Conservation (phyloP, 2,797 vertebrate species). For the Chaunax sp. region DNA sequence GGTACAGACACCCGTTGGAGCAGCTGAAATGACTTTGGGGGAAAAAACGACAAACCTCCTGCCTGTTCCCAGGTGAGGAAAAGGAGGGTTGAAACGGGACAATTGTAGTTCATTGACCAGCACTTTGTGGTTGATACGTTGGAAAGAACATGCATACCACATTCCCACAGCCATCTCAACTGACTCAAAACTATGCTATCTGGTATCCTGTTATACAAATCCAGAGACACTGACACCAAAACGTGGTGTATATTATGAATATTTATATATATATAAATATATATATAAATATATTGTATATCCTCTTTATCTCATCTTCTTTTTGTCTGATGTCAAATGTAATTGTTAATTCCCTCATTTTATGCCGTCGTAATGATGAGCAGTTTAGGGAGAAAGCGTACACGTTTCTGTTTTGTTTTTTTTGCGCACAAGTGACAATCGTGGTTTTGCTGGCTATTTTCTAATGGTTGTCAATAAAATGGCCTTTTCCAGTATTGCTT, state of each 20-base stretch:
- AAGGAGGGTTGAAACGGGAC: conserved; percentile 20
- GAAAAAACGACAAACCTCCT: conserved; percentile 21
- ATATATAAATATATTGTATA: conserved; percentile 70
- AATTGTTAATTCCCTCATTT: conserved; percentile 50
- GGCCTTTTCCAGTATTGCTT: conserved; percentile 35
- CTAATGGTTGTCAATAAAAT: conserved; percentile 36
- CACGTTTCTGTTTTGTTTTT: not conserved
- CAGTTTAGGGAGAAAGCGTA: conserved; percentile 46
- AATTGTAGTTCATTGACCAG: conserved; percentile 62
- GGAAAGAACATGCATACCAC: conserved; percentile 44
- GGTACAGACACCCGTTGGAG: conserved; percentile 37
- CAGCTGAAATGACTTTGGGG: conserved; percentile 38
- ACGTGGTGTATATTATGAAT: conserved; percentile 71
- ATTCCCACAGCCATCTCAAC: conserved; percentile 58
- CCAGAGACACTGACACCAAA: conserved; percentile 70
- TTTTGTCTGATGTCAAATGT: conserved; percentile 51
- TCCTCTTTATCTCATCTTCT: conserved; percentile 51
- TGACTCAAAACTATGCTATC: conserved; percentile 49
- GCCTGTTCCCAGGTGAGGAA: conserved; percentile 6
- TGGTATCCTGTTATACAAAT: conserved; percentile 67
- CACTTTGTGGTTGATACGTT: conserved; percentile 62
- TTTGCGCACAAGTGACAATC: conserved; percentile 79
- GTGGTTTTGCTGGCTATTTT: conserved; percentile 58
- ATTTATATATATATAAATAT: conserved; percentile 7
- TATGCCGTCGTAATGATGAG: conserved; percentile 38